phyloP scores from a whole-genome alignment of 1,140 invertebrate genomes.

The Proales similis region DNA sequence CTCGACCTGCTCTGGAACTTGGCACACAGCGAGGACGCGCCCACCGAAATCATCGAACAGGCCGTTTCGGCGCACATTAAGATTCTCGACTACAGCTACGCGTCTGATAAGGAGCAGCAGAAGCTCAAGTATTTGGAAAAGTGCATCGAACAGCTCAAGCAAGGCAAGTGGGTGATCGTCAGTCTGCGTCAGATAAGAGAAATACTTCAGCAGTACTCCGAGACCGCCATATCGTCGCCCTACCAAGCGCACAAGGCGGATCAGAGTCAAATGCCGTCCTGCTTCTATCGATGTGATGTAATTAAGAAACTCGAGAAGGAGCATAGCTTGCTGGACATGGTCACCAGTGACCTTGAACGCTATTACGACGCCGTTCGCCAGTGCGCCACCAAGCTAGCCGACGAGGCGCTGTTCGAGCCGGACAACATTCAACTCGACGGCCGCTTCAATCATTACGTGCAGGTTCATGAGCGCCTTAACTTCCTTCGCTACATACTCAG shows the following conservation, averaged over 20 bases:
- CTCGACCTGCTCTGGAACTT: constrained; percentile 91
- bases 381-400: constrained; percentile 62
- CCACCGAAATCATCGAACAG: constrained; percentile 94
- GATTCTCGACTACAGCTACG: constrained; percentile 94
- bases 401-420: constrained; percentile 69
- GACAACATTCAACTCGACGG: constrained; percentile 74
- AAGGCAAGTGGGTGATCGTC: constrained; percentile 80
- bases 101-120: constrained; percentile 85
- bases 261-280: constrained; percentile 6
- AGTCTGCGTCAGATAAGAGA: constrained; percentile 89
- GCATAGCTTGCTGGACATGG: constrained; percentile 82
- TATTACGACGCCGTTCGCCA: constrained; percentile 80
- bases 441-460: constrained; percentile 79
- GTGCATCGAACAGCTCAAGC: constrained; percentile 87
- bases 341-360: constrained; percentile 78
- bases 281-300: constrained; percentile 64
- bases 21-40: constrained; percentile 87
- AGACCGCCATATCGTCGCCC: not conserved
- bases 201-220: constrained; percentile 77
- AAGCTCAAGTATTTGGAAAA: constrained; percentile 90
- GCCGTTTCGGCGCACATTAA: constrained; percentile 88
- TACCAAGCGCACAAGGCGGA: not conserved
- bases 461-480: constrained; percentile 85
- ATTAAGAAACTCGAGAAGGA: constrained; percentile 83
- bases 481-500: constrained; percentile 68